These are phyloP conservation scores for Megatriorchis doriae DNA, from an alignment of 2,113 vertebrate genomes.

Conservation along the genomic window DNA sequence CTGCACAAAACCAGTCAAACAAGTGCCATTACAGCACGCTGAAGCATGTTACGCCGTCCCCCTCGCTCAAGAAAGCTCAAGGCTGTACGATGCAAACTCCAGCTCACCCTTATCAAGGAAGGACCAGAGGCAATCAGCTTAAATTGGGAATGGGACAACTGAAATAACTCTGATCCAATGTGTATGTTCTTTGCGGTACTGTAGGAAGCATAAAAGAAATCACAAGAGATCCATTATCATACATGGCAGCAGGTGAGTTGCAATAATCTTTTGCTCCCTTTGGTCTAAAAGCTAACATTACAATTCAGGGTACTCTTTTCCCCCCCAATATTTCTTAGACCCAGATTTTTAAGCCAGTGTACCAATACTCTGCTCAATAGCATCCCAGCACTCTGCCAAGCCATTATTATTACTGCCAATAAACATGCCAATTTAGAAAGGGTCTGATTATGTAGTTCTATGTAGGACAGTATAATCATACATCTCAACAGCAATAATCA, in stretches of 20 bases:
- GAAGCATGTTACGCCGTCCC: rapidly evolving
- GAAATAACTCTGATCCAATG: neutral
- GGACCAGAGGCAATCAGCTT: neutral
- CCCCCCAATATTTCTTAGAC: neutral
- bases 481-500: neutral
- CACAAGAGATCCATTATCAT: neutral
- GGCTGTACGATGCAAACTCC: rapidly evolving
- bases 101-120: neutral
- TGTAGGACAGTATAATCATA: neutral
- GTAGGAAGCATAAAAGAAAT: neutral
- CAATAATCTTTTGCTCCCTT: neutral
- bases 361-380: neutral
- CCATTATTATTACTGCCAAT: neutral
- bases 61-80: neutral
- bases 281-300: neutral
- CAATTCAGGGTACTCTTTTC: neutral
- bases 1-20: neutral
- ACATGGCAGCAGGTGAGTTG: neutral
- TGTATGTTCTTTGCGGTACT: neutral
- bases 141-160: neutral
- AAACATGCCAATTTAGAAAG: neutral
- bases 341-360: neutral
- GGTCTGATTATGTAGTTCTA: neutral
- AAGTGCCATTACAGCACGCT: neutral
- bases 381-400: neutral